Base-by-base conservation (phyloP, 2,888 invertebrate genomes). In the Phyto melanocephala region DNA sequence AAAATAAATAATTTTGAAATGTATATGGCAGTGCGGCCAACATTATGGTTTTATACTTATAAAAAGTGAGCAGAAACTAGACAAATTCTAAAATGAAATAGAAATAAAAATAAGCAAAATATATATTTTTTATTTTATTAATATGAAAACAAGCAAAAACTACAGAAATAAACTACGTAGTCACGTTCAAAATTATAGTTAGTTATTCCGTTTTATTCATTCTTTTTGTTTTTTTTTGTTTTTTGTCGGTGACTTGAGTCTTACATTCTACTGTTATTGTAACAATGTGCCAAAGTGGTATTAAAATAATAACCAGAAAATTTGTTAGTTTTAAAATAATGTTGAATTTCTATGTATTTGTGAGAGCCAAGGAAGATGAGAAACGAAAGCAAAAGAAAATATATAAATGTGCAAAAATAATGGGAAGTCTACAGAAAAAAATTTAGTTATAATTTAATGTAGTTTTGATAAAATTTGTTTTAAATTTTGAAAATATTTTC, bases 161-260 rank as follows among this genome's bases (percentile, higher is more conserved):
- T 28, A 28, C 15, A 50, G 60, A n/a, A 40, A 56, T 58, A 45
- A 65, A 67, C 68, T 65, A n/a, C n/a, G n/a, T n/a, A 79, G 75
- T 74, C 75, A 82, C 79, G 79, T 79, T 47, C 70, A 58, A 79
- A 67, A 72, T 72, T 79, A 60, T 79, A 40, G 56, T 45, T 70
- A 15, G 40, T 63, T 65, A 56, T 70, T 71, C 33, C 56, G 8
- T 47, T 2, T 71, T 65, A 52, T 28, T 24, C 45, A 52, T 50
- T 50, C 20, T 28, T 10, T 8, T 47, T 37, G 13, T 35, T 24
- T 10, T 20, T 68, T 67, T 42, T 33, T 56, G 20, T 28, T 28
- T 52, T 5, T 67, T 35, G n/a, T n/a, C n/a, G n/a, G n/a, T n/a
- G 3, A 6, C 28, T 28, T 28, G 6, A 28, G 6, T 28, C 28